A percentile compares a stretch with the other conserved stretches of the same genome.
These are phyloP conservation scores for Drosophila eohydei DNA, from an alignment of 2,888 invertebrate genomes.

Conservation along the genomic window DNA sequence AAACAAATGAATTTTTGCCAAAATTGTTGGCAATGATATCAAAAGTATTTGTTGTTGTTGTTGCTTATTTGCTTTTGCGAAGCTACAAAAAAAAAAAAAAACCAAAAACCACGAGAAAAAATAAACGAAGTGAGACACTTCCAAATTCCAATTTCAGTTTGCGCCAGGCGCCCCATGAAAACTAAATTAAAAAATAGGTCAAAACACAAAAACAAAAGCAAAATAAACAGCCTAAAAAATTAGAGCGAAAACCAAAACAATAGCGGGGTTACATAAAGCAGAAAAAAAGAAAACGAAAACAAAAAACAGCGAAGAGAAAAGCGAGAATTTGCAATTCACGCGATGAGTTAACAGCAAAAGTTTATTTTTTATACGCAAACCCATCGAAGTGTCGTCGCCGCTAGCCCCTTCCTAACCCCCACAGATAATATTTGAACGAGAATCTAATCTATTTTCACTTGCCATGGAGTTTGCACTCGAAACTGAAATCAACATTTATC, in stretches of 20 bases:
- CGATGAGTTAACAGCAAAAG: slow-evolving; percentile 73
- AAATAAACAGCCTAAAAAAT: not conserved
- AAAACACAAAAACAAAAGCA: slow-evolving; percentile 17
- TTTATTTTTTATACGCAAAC: slow-evolving; percentile 43
- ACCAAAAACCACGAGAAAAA: slow-evolving; percentile 5
- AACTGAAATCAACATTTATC: not conserved
- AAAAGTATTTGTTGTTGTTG: slow-evolving; percentile 30
- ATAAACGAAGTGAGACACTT: slow-evolving; percentile 42
- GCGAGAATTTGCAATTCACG: slow-evolving; percentile 67
- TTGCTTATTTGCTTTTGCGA: slow-evolving; percentile 21
- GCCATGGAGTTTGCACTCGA: not conserved
- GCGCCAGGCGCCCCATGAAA: slow-evolving; percentile 31
- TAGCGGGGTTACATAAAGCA: slow-evolving; percentile 3
- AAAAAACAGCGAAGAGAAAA: slow-evolving; percentile 14
- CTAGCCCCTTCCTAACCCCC: not conserved
- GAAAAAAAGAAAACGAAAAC: slow-evolving; percentile 5
- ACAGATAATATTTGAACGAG: not conserved
- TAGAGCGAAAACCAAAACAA: slow-evolving; percentile 11
- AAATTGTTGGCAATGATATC: slow-evolving; percentile 42
- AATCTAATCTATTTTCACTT: not conserved
- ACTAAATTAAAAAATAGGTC: slow-evolving; percentile 62
- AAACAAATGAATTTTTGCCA: slow-evolving; percentile 41
- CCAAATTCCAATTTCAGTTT: slow-evolving; percentile 70
- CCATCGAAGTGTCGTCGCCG: not conserved
- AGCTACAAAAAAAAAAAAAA: slow-evolving; percentile 2